These are phyloP conservation scores for Mirza zaza DNA, from an alignment of 2,113 vertebrate species.

Conservation along the genomic window DNA sequence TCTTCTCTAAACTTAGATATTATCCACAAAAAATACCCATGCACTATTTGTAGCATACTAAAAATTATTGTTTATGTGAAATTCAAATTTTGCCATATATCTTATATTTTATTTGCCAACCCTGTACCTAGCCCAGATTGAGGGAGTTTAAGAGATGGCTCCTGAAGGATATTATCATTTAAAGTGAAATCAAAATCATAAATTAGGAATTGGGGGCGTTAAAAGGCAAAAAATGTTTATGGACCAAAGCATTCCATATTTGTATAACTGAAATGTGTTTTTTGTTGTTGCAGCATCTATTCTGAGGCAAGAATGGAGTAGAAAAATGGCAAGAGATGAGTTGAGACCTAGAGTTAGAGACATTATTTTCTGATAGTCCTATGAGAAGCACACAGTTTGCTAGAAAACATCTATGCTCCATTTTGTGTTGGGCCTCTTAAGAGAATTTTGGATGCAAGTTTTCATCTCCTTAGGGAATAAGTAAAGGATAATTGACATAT, in stretches of 20 bases:
- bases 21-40: not conserved
- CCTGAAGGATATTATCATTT: not conserved
- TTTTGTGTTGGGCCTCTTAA: not conserved
- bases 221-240: not conserved
- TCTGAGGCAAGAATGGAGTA: not conserved
- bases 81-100: not conserved
- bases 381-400: not conserved
- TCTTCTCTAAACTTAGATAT: fast-evolving
- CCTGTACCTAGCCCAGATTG: not conserved
- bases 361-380: not conserved
- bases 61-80: not conserved
- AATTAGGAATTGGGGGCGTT: not conserved
- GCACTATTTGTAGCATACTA: not conserved
- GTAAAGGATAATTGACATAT: not conserved
- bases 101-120: not conserved
- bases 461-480: not conserved
- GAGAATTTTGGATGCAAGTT: not conserved
- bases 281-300: not conserved
- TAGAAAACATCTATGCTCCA: not conserved
- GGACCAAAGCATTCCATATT: not conserved
- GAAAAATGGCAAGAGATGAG: not conserved
- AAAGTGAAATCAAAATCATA: not conserved
- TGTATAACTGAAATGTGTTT: not conserved
- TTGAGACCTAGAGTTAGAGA: not conserved
- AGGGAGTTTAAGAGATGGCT: not conserved